These are phyloP conservation scores for Orchesella flavescens DNA, from an alignment of 2,888 invertebrate species.

Conservation along the genomic window DNA sequence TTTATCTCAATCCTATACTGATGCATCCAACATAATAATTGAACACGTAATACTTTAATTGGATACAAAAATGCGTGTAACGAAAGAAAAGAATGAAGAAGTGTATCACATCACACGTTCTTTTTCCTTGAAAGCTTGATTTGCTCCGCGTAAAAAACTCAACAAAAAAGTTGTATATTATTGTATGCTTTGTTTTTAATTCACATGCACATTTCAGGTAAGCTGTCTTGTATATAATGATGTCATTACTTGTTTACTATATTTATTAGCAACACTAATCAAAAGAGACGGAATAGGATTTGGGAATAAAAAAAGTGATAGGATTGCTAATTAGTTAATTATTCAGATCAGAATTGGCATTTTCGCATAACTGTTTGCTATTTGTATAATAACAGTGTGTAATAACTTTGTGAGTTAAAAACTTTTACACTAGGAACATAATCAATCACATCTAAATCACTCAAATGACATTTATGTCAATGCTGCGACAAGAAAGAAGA, in stretches of 20 bases:
- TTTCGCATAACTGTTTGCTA: too few species aligned
- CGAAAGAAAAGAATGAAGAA: background rate
- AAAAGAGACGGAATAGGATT: background rate
- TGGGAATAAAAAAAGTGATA: background rate
- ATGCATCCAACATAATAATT: background rate
- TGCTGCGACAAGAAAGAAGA: background rate
- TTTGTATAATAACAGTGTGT: too few species aligned
- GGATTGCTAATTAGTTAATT: background rate
- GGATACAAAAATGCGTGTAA: background rate
- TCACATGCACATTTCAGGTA: too few species aligned
- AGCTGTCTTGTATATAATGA: background rate
- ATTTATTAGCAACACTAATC: background rate
- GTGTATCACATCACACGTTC: conserved; percentile 19
- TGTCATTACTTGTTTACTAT: background rate
- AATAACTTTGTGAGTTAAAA: too few species aligned
- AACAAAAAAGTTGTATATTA: background rate
- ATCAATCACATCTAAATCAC: conserved; percentile 2
- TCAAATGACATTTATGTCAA: conserved; percentile 10
- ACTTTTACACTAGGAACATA: background rate
- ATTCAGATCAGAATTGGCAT: background rate
- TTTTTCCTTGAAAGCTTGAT: conserved; percentile 1
- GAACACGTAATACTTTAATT: background rate
- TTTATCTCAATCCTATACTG: background rate
- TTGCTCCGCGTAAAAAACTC: background rate
- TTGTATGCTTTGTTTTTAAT: background rate